phyloP scores from a whole-genome alignment of 2,888 invertebrate genomes.

The Ormyrus pomaceus region DNA sequence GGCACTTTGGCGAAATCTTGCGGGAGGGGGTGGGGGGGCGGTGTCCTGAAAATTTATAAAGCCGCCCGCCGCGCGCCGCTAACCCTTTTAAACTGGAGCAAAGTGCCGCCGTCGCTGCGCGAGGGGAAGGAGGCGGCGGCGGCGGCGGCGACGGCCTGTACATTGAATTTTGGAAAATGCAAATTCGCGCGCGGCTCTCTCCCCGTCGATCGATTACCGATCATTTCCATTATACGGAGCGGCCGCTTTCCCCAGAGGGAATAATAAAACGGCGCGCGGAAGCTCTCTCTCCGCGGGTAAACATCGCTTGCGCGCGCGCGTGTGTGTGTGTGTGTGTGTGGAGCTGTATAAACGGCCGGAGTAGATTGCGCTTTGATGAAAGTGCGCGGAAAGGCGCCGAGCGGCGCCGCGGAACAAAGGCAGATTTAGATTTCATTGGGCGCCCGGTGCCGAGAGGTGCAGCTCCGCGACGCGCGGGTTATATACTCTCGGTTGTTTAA shows the following conservation, averaged over 20 bases:
- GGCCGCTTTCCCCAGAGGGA: neutral
- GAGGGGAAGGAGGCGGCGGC: too few species aligned
- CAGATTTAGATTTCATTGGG: too few species aligned
- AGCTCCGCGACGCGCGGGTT: too few species aligned
- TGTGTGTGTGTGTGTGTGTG: too few species aligned
- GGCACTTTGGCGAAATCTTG: neutral
- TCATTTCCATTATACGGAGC: conserved; percentile 29
- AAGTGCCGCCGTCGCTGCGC: neutral
- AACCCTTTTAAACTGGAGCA: conserved; percentile 41
- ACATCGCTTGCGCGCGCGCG: neutral
- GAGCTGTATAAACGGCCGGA: too few species aligned
- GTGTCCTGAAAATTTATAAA: neutral
- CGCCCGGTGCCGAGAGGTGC: too few species aligned
- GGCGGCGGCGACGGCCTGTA: too few species aligned
- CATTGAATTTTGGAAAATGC: conserved; percentile 40
- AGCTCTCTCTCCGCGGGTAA: neutral
- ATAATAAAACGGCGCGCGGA: neutral
- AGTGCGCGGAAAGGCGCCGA: too few species aligned
- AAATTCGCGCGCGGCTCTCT: conserved; percentile 13
- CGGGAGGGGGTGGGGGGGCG: neutral
- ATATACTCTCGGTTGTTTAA: too few species aligned
- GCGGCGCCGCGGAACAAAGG: too few species aligned
- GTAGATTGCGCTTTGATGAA: too few species aligned
- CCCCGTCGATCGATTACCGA: conserved; percentile 42
- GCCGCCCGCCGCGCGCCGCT: neutral